phyloP scores from a whole-genome alignment of 2,888 invertebrate genomes.

The Idaea biselata region DNA sequence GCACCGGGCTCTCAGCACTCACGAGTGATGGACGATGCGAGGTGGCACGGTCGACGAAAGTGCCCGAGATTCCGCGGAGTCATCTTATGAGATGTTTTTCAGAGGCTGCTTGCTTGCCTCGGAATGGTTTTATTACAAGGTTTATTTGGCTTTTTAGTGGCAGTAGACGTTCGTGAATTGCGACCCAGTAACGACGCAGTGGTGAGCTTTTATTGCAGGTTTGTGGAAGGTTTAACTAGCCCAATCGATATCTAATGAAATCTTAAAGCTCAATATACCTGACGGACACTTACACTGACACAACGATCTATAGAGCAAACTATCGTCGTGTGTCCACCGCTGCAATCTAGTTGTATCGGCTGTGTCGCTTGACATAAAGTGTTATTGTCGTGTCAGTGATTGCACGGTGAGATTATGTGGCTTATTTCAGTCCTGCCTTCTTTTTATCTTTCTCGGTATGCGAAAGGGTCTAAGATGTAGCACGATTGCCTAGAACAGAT shows the following conservation, averaged over 20 bases:
- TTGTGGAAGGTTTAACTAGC: neutral
- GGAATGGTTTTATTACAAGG: conserved; percentile 29
- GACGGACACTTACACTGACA: too few species aligned
- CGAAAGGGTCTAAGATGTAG: too few species aligned
- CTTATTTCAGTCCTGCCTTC: too few species aligned
- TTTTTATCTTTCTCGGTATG: too few species aligned
- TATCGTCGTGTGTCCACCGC: too few species aligned
- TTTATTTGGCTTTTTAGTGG: conserved; percentile 28
- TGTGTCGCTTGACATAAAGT: too few species aligned
- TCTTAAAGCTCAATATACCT: too few species aligned
- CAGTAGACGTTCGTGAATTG: conserved; percentile 18
- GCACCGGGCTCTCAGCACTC: conserved; percentile 35
- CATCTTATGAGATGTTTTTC: conserved; percentile 32
- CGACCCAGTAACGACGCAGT: conserved; percentile 13
- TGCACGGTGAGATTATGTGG: too few species aligned
- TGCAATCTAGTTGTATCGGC: too few species aligned
- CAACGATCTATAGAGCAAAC: too few species aligned
- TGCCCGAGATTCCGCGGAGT: conserved; percentile 25
- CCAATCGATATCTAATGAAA: neutral
- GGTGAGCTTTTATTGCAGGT: conserved; percentile 14
- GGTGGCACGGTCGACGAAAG: conserved; percentile 18
- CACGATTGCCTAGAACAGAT: too few species aligned
- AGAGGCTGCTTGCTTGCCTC: conserved; percentile 14
- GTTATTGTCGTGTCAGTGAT: too few species aligned
- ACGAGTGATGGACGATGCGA: conserved; percentile 29